Conservation (phyloP, 1,140 invertebrate species). For the Bombus turneri region DNA sequence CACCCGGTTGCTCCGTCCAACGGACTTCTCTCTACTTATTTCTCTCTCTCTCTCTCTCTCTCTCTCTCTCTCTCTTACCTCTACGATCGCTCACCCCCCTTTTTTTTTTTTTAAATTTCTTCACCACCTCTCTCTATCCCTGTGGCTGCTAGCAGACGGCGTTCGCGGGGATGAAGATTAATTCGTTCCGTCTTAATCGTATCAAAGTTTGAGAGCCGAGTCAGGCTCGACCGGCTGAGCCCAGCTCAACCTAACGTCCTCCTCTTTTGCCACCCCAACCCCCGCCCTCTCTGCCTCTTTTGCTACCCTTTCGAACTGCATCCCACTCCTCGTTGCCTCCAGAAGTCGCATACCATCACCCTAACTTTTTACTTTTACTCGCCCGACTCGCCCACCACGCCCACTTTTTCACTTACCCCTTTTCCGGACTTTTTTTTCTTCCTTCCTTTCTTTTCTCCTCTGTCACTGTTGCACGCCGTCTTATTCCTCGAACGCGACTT, state of each 20-base stretch:
- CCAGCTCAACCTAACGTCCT: slow-evolving; percentile 67
- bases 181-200: slow-evolving; percentile 83
- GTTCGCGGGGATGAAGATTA: slow-evolving; percentile 82
- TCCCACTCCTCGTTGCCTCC: slow-evolving; percentile 40
- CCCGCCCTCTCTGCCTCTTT: not conserved
- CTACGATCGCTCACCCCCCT: slow-evolving; percentile 73
- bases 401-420: slow-evolving; percentile 53
- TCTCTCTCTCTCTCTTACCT: slow-evolving; percentile 54
- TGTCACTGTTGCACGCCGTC: slow-evolving; percentile 6
- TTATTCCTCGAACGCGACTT: not conserved
- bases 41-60: slow-evolving; percentile 16
- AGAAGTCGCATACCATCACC: slow-evolving; percentile 55
- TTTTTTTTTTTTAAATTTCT: slow-evolving; percentile 58
- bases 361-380: slow-evolving; percentile 77
- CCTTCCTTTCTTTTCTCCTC: not conserved
- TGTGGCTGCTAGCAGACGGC: slow-evolving; percentile 73
- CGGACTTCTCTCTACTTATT: not conserved
- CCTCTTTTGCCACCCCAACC: slow-evolving; percentile 16
- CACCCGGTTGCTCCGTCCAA: slow-evolving; percentile 54
- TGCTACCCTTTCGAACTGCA: slow-evolving; percentile 55
- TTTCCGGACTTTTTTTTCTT: not conserved
- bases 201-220: slow-evolving; percentile 82
- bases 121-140: slow-evolving; percentile 66
- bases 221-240: slow-evolving; percentile 72
- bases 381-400: slow-evolving; percentile 49